Base-by-base conservation (phyloP, 2,888 invertebrate genomes). In the Scotopteryx bipunctaria region DNA sequence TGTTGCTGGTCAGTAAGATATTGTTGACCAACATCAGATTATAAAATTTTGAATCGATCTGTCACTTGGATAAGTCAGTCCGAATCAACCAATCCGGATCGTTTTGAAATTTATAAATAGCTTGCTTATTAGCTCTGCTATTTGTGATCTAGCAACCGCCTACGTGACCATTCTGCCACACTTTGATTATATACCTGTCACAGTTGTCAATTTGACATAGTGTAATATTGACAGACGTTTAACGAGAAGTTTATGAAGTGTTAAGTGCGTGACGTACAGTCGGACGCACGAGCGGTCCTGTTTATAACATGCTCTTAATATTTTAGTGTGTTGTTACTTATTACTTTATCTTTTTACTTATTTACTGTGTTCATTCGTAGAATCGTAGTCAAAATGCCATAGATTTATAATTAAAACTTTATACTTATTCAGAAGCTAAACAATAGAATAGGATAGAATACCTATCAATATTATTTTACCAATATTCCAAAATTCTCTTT, bases 151-250 rank as follows among this genome's bases (percentile, higher is more conserved):
- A 27, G 35, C 33, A 35, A 29, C 13, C 25, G 14, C 37, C 38
- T 31, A 41, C 40, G 32, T 33, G 38, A n/a, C 47, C 15, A 33
- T 14, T 36, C 27, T 21, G 8, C 17, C 32, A 29, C 9, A 31
- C 33, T 4, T 27, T 13, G 17, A n/a, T n/a, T n/a, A n/a, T n/a
- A n/a, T n/a, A 23, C 13, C 17, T 17, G 29, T 19, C 29, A 29
- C 17, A 13, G 16, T n/a, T 41, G 27, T 27, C 11, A 27, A 27
- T 27, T 35, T 25, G 40, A n/a, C n/a, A 15, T 13, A 14, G 13
- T n/a, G 15, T 48, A 27, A 17, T 67, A 71, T 72, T 73, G 73
- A 75, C 76, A 65, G 67, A 54, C 69, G 62, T 71, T 77, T 75
- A 65, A 62, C 73, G 61, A 63, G 43, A 47, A 52, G 40, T 60